Base-by-base conservation (phyloP, 2,888 invertebrate species). In the Alsophila aescularia region DNA sequence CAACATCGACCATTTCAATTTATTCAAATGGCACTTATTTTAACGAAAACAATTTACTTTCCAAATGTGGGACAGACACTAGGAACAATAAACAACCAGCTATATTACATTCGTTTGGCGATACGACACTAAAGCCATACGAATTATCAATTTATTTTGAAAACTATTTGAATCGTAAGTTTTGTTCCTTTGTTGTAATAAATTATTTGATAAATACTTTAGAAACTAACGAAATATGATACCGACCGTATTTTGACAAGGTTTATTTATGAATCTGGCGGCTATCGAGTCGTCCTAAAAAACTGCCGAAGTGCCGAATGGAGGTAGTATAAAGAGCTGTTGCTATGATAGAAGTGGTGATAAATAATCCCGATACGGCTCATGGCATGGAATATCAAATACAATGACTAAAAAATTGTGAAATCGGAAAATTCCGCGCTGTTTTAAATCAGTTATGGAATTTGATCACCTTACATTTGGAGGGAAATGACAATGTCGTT, bases 1-100 rank as follows among this genome's bases (percentile, higher is more conserved):
- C 3, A 1, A n/a, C n/a, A 29, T 10, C 8, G n/a, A 8, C 8
- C 9, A 29, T 10, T 27, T 9, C 1, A 29, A 29, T 29, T 29
- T 29, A 29, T 9, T 29, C 29, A 29, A n/a, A n/a, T n/a, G 1
- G 2, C n/a, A 29, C 29, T 27, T 9, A n/a, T 29, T 29, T n/a
- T 29, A 29, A 8, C 0, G 10, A 29, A 29, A 1, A 29, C 2
- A 10, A 52, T 53, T 66, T 53, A 51, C 42, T 57, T 57, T 45
- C 57, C 44, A 57, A 64, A 72, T 66, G 61, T 69, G 63, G 70
- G 67, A 62, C 64, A 67, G 58, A 60, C 60, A 68, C 64, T 53
- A 62, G 45, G 58, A 48, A 56, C 59, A 52, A 42, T 48, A 42
- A 37, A 52, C 45, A 55, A 48, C 52, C 27, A 55, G 24, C 43